Evolutionary conservation across 2,113 vertebrate species (phyloP).

Genomic region (Corythornis cristatus): DNA sequence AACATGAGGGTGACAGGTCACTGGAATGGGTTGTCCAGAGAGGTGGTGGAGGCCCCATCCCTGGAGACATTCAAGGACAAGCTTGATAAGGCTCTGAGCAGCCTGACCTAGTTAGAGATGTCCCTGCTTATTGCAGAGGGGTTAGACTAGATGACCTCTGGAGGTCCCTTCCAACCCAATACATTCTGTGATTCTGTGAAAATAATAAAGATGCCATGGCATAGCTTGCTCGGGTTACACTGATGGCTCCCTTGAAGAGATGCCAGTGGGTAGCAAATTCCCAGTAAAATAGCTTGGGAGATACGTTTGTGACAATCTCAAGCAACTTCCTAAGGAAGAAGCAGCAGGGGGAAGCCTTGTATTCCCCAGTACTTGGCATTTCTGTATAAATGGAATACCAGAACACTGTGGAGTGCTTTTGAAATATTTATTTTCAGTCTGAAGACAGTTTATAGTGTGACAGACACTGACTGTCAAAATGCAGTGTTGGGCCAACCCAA

Average conservation of each 20-base stretch:
- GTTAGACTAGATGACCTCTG: too few relatives aligned
- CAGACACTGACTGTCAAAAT: neutral
- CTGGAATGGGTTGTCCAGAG: too few relatives aligned
- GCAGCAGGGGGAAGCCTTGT: neutral
- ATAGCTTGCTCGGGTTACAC: neutral
- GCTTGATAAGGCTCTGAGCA: too few relatives aligned
- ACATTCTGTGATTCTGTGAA: neutral
- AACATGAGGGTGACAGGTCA: too few relatives aligned
- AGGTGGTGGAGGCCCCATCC: too few relatives aligned
- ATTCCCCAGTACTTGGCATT: neutral
- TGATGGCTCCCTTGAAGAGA: neutral
- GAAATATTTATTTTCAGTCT: neutral
- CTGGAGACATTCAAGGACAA: too few relatives aligned
- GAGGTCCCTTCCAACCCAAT: too few relatives aligned
- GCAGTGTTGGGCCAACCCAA: neutral
- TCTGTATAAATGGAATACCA: neutral
- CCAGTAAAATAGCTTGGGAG: neutral
- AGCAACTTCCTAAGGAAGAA: neutral
- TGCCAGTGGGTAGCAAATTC: neutral
- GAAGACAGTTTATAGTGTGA: neutral
- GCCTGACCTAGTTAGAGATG: too few relatives aligned
- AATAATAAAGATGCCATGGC: neutral
- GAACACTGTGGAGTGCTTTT: neutral
- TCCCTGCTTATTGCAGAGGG: too few relatives aligned
- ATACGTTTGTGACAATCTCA: neutral